Conservation (phyloP, 37 sponge, comb jelly and placozoan species). For the Mnemiopsis leidyi region DNA sequence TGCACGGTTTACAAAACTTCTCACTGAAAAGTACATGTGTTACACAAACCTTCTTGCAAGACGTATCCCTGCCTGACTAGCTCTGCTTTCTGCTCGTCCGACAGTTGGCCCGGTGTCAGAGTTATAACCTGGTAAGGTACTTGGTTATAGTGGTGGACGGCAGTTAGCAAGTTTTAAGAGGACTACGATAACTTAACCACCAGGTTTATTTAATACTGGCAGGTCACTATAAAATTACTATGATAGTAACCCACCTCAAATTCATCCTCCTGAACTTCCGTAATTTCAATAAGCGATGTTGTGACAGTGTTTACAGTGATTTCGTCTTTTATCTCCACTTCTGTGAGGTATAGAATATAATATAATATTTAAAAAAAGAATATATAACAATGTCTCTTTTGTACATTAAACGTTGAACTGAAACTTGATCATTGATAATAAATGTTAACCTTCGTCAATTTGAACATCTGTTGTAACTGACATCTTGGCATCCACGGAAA, state of each 20-base stretch:
- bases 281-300: neutral
- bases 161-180: too few relatives aligned
- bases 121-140: slow-evolving; percentile 38
- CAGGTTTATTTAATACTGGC: too few relatives aligned
- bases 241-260: neutral
- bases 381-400: too few relatives aligned
- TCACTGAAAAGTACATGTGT: too few relatives aligned
- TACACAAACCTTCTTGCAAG: neutral
- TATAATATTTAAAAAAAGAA: too few relatives aligned
- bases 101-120: slow-evolving; percentile 1
- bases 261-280: slow-evolving; percentile 17
- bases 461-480: neutral
- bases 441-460: neutral
- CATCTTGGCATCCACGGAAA: neutral
- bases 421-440: too few relatives aligned
- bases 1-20: too few relatives aligned
- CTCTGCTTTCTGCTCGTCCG: neutral
- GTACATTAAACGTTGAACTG: too few relatives aligned
- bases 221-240: too few relatives aligned
- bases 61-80: slow-evolving; percentile 15
- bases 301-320: neutral
- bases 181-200: too few relatives aligned
- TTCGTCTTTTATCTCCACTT: neutral
- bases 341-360: too few relatives aligned
- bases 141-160: too few relatives aligned